Percentiles rank a stretch among this genome's conserved stretches.
phyloP scores from a whole-genome alignment of 2,113 vertebrate genomes.

The Lophochroa leadbeateri region DNA sequence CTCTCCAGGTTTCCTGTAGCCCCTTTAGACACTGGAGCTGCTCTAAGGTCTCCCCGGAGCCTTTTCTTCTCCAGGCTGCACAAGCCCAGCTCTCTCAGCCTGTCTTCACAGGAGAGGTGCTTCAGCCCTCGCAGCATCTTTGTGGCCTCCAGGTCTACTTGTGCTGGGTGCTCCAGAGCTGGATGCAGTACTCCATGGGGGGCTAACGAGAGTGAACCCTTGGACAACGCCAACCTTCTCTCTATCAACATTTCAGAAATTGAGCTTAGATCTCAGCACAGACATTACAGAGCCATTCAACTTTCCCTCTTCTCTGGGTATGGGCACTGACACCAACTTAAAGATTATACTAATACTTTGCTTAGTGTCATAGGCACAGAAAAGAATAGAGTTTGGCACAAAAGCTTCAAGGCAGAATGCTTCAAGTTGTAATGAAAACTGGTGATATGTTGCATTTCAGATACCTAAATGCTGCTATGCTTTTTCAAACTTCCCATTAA shows the following conservation, averaged over 20 bases:
- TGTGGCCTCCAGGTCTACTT: background rate
- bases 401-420: background rate
- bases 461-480: background rate
- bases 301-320: background rate
- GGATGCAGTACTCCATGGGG: background rate
- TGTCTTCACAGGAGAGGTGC: background rate
- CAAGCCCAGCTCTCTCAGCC: background rate
- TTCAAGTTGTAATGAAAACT: background rate
- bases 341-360: background rate
- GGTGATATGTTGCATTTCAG: background rate
- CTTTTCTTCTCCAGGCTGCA: background rate
- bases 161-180: background rate
- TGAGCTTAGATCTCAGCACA: background rate
- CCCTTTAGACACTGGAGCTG: background rate
- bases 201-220: background rate
- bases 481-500: background rate
- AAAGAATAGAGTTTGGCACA: background rate
- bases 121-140: background rate
- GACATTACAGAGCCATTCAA: background rate
- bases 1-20: background rate
- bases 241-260: background rate
- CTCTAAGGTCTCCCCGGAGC: background rate
- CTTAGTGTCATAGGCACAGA: background rate
- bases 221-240: background rate
- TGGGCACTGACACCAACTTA: background rate